Conservation (phyloP, 2,113 vertebrate genomes). For the Aspiorhynchus laticeps region DNA sequence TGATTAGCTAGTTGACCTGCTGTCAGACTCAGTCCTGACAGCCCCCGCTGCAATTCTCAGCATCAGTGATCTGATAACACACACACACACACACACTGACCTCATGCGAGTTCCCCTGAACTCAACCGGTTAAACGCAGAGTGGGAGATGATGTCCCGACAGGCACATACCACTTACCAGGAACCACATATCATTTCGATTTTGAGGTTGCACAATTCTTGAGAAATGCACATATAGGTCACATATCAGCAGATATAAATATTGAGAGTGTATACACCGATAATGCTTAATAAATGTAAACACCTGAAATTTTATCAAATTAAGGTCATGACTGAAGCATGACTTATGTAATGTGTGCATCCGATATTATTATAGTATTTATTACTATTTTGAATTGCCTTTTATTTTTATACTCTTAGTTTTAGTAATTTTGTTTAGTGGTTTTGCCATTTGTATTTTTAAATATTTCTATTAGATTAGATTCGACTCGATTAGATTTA, state of each 20-base stretch:
- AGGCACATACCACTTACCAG: not conserved
- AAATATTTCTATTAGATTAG: not conserved
- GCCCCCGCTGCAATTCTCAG: not conserved
- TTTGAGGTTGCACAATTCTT: slow-evolving; percentile 16
- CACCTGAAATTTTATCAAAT: not conserved
- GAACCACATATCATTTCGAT: not conserved
- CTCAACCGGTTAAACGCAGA: not conserved
- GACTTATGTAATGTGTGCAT: not conserved
- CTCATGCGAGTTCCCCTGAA: slow-evolving; percentile 32
- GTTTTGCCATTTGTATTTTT: not conserved
- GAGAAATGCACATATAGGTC: slow-evolving; percentile 25
- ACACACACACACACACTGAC: slow-evolving; percentile 34
- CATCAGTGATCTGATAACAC: slow-evolving; percentile 23
- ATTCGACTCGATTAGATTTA: too few species aligned
- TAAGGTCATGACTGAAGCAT: not conserved
- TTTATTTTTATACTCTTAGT: not conserved
- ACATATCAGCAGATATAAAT: slow-evolving; percentile 9
- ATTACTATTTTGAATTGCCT: not conserved
- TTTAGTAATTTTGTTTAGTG: not conserved
- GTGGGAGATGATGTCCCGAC: slow-evolving; percentile 23
- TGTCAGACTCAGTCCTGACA: slow-evolving; percentile 2
- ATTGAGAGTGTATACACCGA: not conserved
- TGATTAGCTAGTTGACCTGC: slow-evolving; percentile 19
- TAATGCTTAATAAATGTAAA: not conserved
- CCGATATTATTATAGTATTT: not conserved